Evolutionary conservation across 2,113 vertebrate genomes (phyloP), one percentile per base, ranked within the genome.

Genomic region (Muscicapa adusta): DNA sequence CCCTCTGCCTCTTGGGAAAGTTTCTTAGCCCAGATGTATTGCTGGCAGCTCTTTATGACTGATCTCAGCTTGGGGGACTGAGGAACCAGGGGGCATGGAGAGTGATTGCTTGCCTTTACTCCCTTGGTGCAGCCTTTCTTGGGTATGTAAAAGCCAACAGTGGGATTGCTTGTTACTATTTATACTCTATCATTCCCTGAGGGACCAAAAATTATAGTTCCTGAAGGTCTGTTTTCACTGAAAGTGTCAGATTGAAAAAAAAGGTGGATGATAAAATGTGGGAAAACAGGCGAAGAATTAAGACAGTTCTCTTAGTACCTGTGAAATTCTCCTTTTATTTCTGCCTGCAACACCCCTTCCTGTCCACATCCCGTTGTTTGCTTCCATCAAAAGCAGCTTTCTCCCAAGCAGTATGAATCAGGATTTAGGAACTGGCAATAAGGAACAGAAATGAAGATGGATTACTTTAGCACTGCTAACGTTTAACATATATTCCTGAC

Each of bases 281-380:
- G 40, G 48, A 53, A 85, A 87, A 81, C 33, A 60, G 43, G 78
- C 47, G 58, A 88, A 77, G 74, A 91, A 68, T 73, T 53, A 65
- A 76, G 70, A 85, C 67, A 72, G 50, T 65, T 93, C 53, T 58
- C 29, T 8, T 11, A 31, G 29, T 80, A 89, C 58, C 31, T 94
- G 91, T 94, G 86, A 89, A 95, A 79, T 89, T 79, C 47, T 88
- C 33, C 42, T 92, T 75, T 94, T 51, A 26, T 33, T 83, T 91
- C 50, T 83, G 74, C 50, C 42, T 82, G n/a, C 0, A 0, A 33
- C 51, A 85, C 57, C 23, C 71, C 20, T 78, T 91, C 42, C 47
- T 89, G 38, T 58, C 63, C 47, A 23, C 5, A 25, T 82, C 18
- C 24, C 4, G 5, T 42, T 34, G 33, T 66, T 89, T 24, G 8